phyloP scores from a whole-genome alignment of 2,113 vertebrate species.

The Passerina amoena region DNA sequence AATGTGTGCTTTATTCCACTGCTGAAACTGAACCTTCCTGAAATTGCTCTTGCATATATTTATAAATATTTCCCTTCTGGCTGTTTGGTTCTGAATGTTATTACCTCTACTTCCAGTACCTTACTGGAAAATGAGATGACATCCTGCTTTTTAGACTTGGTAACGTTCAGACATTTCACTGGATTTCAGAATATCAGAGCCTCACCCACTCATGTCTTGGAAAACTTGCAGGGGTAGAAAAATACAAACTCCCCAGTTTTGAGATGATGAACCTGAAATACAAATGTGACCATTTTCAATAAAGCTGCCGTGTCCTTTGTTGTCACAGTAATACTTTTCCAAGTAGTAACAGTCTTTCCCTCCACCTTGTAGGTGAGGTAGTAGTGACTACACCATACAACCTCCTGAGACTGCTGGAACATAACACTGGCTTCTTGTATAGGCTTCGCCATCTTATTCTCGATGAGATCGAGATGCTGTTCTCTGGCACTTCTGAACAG shows the following conservation, averaged over 20 bases:
- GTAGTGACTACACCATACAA: slow-evolving; percentile 85
- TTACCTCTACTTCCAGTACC: neutral
- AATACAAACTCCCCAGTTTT: neutral
- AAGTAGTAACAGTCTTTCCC: neutral
- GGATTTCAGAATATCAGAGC: neutral
- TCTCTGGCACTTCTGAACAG: slow-evolving; percentile 77
- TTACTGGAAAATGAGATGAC: neutral
- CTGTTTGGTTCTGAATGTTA: neutral
- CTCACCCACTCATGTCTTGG: neutral
- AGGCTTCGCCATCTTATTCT: slow-evolving; percentile 86
- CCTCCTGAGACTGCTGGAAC: slow-evolving; percentile 79
- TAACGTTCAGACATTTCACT: neutral
- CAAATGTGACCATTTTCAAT: neutral
- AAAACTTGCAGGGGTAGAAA: neutral
- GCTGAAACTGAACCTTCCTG: neutral
- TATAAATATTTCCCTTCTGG: neutral
- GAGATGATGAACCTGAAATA: neutral
- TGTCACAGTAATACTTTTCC: neutral
- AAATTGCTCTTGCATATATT: neutral
- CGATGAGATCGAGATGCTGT: slow-evolving; percentile 82
- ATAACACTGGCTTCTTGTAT: slow-evolving; percentile 77
- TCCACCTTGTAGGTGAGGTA: slow-evolving; percentile 77
- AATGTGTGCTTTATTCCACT: neutral
- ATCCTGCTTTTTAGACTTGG: neutral
- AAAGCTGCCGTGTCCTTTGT: rapidly evolving